Evolutionary conservation across 2,797 vertebrate species (phyloP).

Genomic region (Poeciliopsis turneri): DNA sequence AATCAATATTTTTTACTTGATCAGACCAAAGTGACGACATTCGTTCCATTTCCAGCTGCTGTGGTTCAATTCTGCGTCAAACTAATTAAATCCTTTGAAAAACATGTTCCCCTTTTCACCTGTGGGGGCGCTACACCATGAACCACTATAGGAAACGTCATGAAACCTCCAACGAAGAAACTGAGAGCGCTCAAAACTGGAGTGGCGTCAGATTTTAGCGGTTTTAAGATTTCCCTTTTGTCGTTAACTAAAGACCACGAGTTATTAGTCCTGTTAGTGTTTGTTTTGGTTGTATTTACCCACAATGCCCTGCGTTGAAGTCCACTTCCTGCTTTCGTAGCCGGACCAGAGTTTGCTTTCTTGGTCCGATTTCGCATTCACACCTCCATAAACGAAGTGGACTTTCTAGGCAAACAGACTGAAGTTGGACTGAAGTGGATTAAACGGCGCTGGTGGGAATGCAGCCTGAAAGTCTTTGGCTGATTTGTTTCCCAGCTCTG

Average conservation of each 20-base stretch:
- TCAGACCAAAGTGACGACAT: not conserved
- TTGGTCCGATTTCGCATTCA: not conserved
- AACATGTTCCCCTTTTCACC: not conserved
- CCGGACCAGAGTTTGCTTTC: not conserved
- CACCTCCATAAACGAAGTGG: not conserved
- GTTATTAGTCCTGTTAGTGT: not conserved
- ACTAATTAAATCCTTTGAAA: not conserved
- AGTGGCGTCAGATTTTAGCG: not conserved
- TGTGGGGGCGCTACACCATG: not conserved
- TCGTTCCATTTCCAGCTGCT: not conserved
- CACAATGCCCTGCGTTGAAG: not conserved
- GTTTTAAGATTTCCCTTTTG: not conserved
- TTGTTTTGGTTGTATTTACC: not conserved
- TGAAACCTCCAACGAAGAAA: not conserved
- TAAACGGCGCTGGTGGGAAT: not conserved
- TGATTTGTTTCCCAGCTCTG: not conserved
- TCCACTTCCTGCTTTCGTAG: not conserved
- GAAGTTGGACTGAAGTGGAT: not conserved
- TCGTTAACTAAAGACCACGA: not conserved
- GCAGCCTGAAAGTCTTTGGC: not conserved
- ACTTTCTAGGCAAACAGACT: not conserved
- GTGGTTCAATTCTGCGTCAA: not conserved
- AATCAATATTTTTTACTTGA: too few species aligned
- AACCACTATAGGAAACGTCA: not conserved
- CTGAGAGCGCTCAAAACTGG: not conserved